Conservation (phyloP, 92 coral and sea anemone species). For the Bergia puertoricense region DNA sequence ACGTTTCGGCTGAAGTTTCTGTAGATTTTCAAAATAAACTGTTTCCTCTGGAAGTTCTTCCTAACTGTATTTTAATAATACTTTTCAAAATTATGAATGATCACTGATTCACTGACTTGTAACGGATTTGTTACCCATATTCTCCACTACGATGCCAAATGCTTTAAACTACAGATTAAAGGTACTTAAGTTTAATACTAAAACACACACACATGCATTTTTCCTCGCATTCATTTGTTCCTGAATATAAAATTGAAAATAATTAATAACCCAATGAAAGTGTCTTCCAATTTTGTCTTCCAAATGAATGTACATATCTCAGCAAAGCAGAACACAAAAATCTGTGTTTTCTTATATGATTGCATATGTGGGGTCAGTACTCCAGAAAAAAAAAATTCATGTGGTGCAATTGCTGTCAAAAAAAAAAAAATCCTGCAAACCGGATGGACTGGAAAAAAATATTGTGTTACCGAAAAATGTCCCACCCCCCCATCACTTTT, state of each 20-base stretch:
- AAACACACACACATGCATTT: constrained; percentile 2
- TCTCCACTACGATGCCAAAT: neutral
- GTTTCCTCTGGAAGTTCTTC: neutral
- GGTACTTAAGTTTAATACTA: neutral
- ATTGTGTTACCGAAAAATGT: too few relatives aligned
- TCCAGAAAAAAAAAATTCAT: too few relatives aligned
- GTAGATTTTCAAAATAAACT: neutral
- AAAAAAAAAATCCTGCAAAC: too few relatives aligned
- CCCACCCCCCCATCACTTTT: too few relatives aligned
- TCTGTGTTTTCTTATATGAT: neutral
- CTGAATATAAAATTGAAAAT: neutral
- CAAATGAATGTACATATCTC: too few relatives aligned
- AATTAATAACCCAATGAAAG: neutral
- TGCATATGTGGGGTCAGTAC: too few relatives aligned
- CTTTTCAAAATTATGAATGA: neutral
- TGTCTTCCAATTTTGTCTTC: neutral
- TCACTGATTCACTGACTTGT: neutral
- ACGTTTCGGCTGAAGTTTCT: neutral
- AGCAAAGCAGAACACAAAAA: neutral
- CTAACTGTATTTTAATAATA: neutral
- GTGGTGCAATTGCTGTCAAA: too few relatives aligned
- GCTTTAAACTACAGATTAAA: neutral
- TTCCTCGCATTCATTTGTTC: neutral
- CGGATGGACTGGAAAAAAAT: too few relatives aligned
- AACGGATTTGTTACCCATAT: neutral